Evolutionary conservation across 2,888 invertebrate genomes (phyloP).

Genomic region (Anagyrus pseudococci): DNA sequence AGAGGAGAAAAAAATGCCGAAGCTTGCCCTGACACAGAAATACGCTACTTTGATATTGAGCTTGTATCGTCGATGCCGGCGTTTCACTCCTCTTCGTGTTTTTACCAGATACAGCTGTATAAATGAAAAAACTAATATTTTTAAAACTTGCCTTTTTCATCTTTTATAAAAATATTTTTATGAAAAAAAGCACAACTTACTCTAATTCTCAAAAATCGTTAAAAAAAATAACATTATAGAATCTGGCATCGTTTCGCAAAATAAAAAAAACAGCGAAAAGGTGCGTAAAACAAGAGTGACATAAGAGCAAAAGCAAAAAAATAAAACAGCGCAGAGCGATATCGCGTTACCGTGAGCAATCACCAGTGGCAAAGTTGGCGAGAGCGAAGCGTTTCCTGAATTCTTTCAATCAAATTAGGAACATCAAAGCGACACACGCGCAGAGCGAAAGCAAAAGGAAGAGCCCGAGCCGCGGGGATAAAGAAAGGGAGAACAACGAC

Average conservation of each 20-base stretch:
- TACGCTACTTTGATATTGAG: too few relatives aligned
- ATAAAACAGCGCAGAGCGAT: too few relatives aligned
- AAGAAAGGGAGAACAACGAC: slow-evolving; percentile 1
- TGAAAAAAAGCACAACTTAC: too few relatives aligned
- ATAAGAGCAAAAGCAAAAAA: slow-evolving; percentile 19
- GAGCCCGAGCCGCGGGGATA: slow-evolving; percentile 43
- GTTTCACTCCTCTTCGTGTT: too few relatives aligned
- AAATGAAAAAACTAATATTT: too few relatives aligned
- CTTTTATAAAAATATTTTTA: too few relatives aligned
- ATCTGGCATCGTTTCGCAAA: too few relatives aligned
- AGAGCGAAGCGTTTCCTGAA: slow-evolving; percentile 56
- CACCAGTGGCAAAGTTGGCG: slow-evolving; percentile 58
- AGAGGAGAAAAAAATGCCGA: slow-evolving; percentile 23
- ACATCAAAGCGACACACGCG: slow-evolving; percentile 60
- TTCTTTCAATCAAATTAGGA: slow-evolving; percentile 62
- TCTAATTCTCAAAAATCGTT: too few relatives aligned
- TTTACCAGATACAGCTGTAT: too few relatives aligned
- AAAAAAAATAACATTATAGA: too few relatives aligned
- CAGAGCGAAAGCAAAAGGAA: slow-evolving; percentile 50
- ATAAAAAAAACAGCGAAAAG: slow-evolving; percentile 19
- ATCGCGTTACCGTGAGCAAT: slow-evolving; percentile 48
- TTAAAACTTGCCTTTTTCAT: too few relatives aligned
- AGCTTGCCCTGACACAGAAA: slow-evolving; percentile 26
- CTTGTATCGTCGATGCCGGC: too few relatives aligned
- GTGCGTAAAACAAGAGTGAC: neutral